A percentile compares a stretch with the other conserved stretches of the same genome.
Conservation (phyloP, 2,797 vertebrate species). For the Typhlichthys subterraneus region DNA sequence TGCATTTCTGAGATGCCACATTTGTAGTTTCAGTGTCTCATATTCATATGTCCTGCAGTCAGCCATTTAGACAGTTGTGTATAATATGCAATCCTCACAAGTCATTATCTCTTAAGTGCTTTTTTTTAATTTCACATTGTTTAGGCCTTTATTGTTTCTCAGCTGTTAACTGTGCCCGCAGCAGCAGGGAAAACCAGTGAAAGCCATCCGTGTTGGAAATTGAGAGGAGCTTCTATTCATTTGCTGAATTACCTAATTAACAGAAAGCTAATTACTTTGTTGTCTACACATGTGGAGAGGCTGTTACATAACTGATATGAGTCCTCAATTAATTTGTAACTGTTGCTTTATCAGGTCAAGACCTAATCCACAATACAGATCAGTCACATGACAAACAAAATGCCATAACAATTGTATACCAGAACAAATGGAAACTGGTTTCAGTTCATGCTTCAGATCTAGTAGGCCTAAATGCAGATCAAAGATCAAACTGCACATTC, state of each 20-base stretch:
- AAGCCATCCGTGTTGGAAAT: conserved; percentile 64
- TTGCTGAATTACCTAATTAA: conserved; percentile 83
- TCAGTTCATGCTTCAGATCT: conserved; percentile 35
- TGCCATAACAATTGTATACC: conserved; percentile 53
- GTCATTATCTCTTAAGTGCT: conserved; percentile 33
- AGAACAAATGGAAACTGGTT: conserved; percentile 35
- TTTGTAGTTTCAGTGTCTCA: not conserved
- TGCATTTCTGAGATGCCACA: not conserved
- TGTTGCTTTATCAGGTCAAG: conserved; percentile 62
- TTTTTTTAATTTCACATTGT: conserved; percentile 36
- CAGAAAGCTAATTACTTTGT: conserved; percentile 80
- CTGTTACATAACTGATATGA: conserved; percentile 74
- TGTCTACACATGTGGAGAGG: conserved; percentile 69
- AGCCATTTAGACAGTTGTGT: conserved; percentile 1
- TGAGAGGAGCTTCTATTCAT: conserved; percentile 74
- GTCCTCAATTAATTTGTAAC: conserved; percentile 78
- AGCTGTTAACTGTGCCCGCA: conserved; percentile 27
- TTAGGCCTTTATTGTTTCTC: not conserved
- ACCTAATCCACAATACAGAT: conserved; percentile 60
- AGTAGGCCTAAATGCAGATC: conserved; percentile 43
- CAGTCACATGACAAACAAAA: conserved; percentile 46
- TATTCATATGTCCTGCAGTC: not conserved
- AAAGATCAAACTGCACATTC: not conserved
- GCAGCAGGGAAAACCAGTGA: conserved; percentile 52
- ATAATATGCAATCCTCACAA: conserved; percentile 15